Evolutionary conservation across 2,797 vertebrate species (phyloP).

Genomic region (Sebastes hopkinsi): DNA sequence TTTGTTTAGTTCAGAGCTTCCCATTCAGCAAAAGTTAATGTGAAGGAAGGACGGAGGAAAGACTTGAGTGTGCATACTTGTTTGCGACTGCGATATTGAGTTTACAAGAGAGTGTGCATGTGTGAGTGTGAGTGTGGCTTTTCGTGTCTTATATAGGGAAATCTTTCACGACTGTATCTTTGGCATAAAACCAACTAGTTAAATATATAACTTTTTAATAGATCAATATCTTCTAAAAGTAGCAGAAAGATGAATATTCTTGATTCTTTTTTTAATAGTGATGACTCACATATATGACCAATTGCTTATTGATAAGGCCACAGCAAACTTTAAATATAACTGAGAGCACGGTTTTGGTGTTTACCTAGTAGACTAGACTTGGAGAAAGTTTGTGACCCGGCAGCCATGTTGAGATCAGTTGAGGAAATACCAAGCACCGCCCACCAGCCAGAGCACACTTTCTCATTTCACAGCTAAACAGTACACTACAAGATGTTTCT

Average conservation of each 20-base stretch:
- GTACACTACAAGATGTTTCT: too few species aligned
- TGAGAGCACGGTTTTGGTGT: not conserved
- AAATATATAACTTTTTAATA: not conserved
- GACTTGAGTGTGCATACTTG: constrained; percentile 12
- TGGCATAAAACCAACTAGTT: not conserved
- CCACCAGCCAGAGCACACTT: too few species aligned
- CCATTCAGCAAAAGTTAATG: constrained; percentile 49
- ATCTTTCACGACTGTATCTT: not conserved
- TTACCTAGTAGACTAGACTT: not conserved
- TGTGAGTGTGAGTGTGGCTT: not conserved
- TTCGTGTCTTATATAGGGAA: not conserved
- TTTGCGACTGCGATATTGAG: not conserved
- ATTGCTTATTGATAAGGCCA: not conserved
- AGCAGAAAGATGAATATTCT: not conserved
- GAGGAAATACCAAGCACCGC: too few species aligned
- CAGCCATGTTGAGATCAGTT: too few species aligned
- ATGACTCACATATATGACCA: not conserved
- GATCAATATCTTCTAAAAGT: not conserved
- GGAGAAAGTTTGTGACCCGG: not conserved
- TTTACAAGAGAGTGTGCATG: not conserved
- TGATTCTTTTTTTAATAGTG: not conserved
- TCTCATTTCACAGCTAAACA: too few species aligned
- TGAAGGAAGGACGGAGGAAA: constrained; percentile 4
- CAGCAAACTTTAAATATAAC: not conserved
- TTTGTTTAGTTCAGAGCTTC: constrained; percentile 13